These are phyloP conservation scores for Xestia sexstrigata DNA, from an alignment of 2,888 invertebrate genomes.

Conservation along the genomic window DNA sequence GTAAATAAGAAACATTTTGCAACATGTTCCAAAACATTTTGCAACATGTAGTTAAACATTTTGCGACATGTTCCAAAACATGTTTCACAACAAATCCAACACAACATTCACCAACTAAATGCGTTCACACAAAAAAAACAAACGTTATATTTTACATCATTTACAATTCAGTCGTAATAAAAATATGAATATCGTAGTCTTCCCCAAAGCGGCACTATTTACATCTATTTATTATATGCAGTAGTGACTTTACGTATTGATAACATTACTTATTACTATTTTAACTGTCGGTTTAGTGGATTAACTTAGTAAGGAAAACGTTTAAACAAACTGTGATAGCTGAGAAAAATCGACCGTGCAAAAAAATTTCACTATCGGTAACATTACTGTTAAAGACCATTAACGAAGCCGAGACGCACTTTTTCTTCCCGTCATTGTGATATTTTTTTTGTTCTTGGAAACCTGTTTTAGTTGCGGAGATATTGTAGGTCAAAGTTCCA, in stretches of 20 bases:
- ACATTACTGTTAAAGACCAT: constrained; percentile 10
- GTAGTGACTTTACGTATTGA: constrained; percentile 68
- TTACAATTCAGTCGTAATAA: constrained; percentile 87
- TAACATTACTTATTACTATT: constrained; percentile 53
- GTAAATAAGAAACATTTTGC: constrained; percentile 15
- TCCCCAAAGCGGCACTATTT: constrained; percentile 72
- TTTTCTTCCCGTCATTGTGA: not conserved
- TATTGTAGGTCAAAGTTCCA: not conserved
- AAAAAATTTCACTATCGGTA: not conserved
- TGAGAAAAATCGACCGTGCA: not conserved
- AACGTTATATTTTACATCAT: constrained; percentile 79
- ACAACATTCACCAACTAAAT: constrained; percentile 79
- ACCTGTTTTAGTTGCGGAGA: not conserved
- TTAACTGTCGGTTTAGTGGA: constrained; percentile 43
- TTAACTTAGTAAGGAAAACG: constrained; percentile 27
- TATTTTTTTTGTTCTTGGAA: not conserved
- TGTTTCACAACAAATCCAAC: constrained; percentile 54
- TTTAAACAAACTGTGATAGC: not conserved
- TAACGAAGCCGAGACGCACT: not conserved
- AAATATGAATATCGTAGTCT: constrained; percentile 77
- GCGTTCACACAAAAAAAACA: constrained; percentile 74
- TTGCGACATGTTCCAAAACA: constrained; percentile 9
- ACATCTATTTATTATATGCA: constrained; percentile 67
- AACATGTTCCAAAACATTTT: constrained; percentile 1
- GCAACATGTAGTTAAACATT: constrained; percentile 6